phyloP scores from a whole-genome alignment of 2,888 invertebrate species.

The Drosophila pseudotakahashii region DNA sequence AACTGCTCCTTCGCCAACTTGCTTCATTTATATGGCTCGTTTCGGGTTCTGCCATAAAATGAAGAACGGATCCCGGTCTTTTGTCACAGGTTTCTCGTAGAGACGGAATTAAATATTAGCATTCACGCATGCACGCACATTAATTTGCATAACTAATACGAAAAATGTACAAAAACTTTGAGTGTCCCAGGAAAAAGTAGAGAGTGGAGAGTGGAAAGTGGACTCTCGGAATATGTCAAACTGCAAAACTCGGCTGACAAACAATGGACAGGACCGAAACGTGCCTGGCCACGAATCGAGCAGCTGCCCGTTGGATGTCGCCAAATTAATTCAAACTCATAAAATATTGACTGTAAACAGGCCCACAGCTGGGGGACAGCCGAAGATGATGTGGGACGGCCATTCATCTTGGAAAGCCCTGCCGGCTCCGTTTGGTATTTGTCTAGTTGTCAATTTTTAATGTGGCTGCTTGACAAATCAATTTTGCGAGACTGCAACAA shows the following conservation, averaged over 20 bases:
- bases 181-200: slow-evolving; percentile 14
- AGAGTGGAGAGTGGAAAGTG: slow-evolving; percentile 4
- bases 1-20: neutral
- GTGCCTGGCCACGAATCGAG: slow-evolving; percentile 41
- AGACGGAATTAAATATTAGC: slow-evolving; percentile 66
- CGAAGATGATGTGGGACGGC: slow-evolving; percentile 17
- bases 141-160: slow-evolving; percentile 79
- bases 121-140: slow-evolving; percentile 71
- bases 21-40: slow-evolving; percentile 13
- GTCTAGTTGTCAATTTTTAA: slow-evolving; percentile 78
- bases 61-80: slow-evolving; percentile 9
- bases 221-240: slow-evolving; percentile 69
- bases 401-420: slow-evolving; percentile 29
- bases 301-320: slow-evolving; percentile 70
- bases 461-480: slow-evolving; percentile 75
- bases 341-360: slow-evolving; percentile 72
- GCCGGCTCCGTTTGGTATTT: slow-evolving; percentile 59
- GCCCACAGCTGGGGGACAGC: slow-evolving; percentile 39
- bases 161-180: slow-evolving; percentile 46
- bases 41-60: slow-evolving; percentile 23
- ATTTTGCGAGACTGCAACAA: slow-evolving; percentile 54
- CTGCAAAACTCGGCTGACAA: slow-evolving; percentile 62
- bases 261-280: slow-evolving; percentile 45
- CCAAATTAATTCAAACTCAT: slow-evolving; percentile 78
- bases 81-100: slow-evolving; percentile 26